These are phyloP conservation scores for Myrmophylax atrothorax DNA, from an alignment of 2,113 vertebrate species.

Conservation along the genomic window DNA sequence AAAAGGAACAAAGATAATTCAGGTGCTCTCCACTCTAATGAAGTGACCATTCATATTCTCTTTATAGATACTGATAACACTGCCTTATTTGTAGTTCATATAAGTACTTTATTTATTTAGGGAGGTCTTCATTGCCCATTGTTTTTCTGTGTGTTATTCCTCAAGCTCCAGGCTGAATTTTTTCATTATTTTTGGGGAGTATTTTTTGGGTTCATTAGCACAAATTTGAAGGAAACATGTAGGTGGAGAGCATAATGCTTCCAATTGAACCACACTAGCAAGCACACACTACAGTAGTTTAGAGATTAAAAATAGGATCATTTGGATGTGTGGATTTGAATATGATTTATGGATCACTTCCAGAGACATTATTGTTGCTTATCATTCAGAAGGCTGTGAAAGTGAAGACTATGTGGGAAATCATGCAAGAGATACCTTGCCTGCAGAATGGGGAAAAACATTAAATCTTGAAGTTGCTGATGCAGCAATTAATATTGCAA, in stretches of 20 bases:
- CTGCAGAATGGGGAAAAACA: slow-evolving; percentile 47
- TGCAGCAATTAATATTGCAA: slow-evolving; percentile 74
- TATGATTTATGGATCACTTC: slow-evolving; percentile 75
- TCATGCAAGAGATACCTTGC: slow-evolving; percentile 52
- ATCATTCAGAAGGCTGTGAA: slow-evolving; percentile 63
- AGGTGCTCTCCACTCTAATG: not conserved
- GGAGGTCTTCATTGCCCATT: not conserved
- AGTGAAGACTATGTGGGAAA: slow-evolving; percentile 65
- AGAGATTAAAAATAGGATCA: slow-evolving; percentile 71
- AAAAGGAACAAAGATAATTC: not conserved
- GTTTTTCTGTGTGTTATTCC: slow-evolving; percentile 2
- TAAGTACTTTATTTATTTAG: not conserved
- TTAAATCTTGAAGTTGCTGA: slow-evolving; percentile 68
- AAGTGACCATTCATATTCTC: not conserved
- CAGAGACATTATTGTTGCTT: slow-evolving; percentile 70
- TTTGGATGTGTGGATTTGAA: slow-evolving; percentile 69
- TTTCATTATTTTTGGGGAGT: not conserved
- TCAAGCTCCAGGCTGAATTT: not conserved
- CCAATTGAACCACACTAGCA: slow-evolving; percentile 36
- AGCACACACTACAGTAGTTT: slow-evolving; percentile 54
- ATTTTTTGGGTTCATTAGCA: not conserved
- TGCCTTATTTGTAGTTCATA: not conserved
- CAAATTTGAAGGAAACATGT: slow-evolving; percentile 59
- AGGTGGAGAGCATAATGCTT: slow-evolving; percentile 63
- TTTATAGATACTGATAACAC: not conserved